These are phyloP conservation scores for Drosophila triauraria DNA, from an alignment of 1,140 invertebrate genomes.

Conservation along the genomic window DNA sequence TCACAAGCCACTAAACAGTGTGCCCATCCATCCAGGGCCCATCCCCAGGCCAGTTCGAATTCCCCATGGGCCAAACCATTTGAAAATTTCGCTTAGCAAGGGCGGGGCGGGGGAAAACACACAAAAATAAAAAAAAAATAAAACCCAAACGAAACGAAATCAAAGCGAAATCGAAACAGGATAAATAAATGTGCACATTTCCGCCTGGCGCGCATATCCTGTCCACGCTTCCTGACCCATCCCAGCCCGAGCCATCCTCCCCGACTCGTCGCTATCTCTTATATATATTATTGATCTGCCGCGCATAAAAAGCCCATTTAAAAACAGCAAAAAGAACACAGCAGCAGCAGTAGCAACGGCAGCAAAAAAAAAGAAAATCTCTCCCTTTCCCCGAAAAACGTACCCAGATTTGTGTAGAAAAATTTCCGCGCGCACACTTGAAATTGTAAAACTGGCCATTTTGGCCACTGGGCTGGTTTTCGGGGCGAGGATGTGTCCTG, in stretches of 20 bases:
- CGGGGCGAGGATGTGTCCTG: slow-evolving; percentile 2
- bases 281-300: slow-evolving; percentile 83
- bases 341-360: background rate
- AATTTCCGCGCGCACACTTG: slow-evolving; percentile 55
- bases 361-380: slow-evolving; percentile 10
- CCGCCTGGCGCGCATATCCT: slow-evolving; percentile 81
- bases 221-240: slow-evolving; percentile 71
- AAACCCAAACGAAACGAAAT: slow-evolving; percentile 44
- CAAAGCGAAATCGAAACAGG: slow-evolving; percentile 83
- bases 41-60: slow-evolving; percentile 9
- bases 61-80: slow-evolving; percentile 30
- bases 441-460: slow-evolving; percentile 83
- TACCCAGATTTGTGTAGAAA: slow-evolving; percentile 73
- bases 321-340: slow-evolving; percentile 56
- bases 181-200: slow-evolving; percentile 84
- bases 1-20: slow-evolving; percentile 69
- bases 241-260: slow-evolving; percentile 4
- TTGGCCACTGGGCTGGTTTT: slow-evolving; percentile 52
- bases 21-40: slow-evolving; percentile 16
- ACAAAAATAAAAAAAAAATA: slow-evolving; percentile 43
- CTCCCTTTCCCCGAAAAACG: slow-evolving; percentile 39
- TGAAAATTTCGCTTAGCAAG: slow-evolving; percentile 51
- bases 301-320: slow-evolving; percentile 83
- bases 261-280: slow-evolving; percentile 38
- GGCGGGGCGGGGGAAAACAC: slow-evolving; percentile 5